These are phyloP conservation scores for Hyperoplus immaculatus DNA, from an alignment of 2,797 vertebrate species.

Conservation along the genomic window DNA sequence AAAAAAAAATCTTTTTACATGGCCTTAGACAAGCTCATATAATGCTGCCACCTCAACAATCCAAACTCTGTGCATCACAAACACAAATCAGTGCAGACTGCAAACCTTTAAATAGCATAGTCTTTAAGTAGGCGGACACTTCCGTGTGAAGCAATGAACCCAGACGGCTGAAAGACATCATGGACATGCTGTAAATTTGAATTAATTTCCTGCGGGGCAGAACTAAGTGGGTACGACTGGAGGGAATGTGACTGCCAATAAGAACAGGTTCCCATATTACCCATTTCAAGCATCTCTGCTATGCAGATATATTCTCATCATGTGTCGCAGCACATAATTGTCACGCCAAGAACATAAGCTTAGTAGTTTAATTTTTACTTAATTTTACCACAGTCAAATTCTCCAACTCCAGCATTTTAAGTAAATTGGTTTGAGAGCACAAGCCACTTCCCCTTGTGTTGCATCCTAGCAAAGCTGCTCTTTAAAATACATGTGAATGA, in stretches of 20 bases:
- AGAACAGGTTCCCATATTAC: slow-evolving; percentile 26
- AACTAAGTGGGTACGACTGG: slow-evolving; percentile 39
- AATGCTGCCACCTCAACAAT: not conserved
- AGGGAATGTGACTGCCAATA: slow-evolving; percentile 25
- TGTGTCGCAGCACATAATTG: slow-evolving; percentile 11
- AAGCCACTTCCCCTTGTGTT: not conserved
- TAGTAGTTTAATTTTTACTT: not conserved
- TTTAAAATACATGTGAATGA: slow-evolving; percentile 1
- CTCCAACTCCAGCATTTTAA: not conserved
- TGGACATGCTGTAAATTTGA: slow-evolving; percentile 43
- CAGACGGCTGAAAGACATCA: slow-evolving; percentile 36
- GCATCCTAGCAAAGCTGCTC: not conserved
- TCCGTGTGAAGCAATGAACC: slow-evolving; percentile 49
- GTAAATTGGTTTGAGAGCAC: not conserved
- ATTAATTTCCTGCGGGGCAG: slow-evolving; percentile 33
- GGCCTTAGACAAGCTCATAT: not conserved
- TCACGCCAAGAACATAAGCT: not conserved
- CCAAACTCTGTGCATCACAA: slow-evolving; percentile 2
- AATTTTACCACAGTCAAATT: not conserved
- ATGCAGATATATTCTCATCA: slow-evolving; percentile 17
- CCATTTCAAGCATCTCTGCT: slow-evolving; percentile 15
- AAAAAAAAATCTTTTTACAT: no score
- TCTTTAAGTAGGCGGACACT: slow-evolving; percentile 47
- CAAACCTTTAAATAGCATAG: slow-evolving; percentile 23
- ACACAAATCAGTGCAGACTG: slow-evolving; percentile 25